Percentiles rank a stretch among this genome's conserved stretches.
These are phyloP conservation scores for Thymelicus sylvestris DNA, from an alignment of 2,888 invertebrate genomes.

Conservation along the genomic window DNA sequence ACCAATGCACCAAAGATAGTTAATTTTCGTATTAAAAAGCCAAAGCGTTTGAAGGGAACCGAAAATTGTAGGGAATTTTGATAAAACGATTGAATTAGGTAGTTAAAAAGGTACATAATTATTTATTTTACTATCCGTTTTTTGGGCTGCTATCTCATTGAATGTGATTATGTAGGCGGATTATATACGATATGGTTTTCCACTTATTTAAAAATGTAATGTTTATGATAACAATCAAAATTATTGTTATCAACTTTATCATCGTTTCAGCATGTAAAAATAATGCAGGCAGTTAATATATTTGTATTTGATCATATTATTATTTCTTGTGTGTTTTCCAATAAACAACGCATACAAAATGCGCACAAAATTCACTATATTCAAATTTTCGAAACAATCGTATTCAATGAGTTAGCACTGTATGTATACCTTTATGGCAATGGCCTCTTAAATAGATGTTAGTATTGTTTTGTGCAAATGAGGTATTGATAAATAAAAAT, in stretches of 20 bases:
- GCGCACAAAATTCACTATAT: conserved; percentile 18
- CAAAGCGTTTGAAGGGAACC: too few relatives aligned
- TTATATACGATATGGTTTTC: too few relatives aligned
- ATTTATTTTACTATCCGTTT: conserved; percentile 16
- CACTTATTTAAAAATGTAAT: too few relatives aligned
- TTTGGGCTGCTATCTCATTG: conserved; percentile 4
- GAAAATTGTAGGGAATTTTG: too few relatives aligned
- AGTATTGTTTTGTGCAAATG: conserved; percentile 57
- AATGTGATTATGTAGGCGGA: conserved; percentile 8
- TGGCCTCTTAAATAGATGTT: conserved; percentile 1
- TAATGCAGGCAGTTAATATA: too few relatives aligned
- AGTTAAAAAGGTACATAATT: neutral
- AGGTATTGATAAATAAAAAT: conserved; percentile 62
- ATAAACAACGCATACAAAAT: conserved; percentile 5
- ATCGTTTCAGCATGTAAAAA: too few relatives aligned
- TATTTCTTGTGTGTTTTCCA: too few relatives aligned
- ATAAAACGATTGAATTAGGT: conserved; percentile 11
- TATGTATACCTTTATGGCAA: neutral
- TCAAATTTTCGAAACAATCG: neutral
- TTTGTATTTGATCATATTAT: neutral
- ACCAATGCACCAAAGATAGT: neutral
- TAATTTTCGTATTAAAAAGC: too few relatives aligned
- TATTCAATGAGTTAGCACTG: conserved; percentile 39
- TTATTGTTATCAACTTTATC: too few relatives aligned
- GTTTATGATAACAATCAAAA: too few relatives aligned